These are phyloP conservation scores for Cantharis rufa DNA, from an alignment of 2,888 invertebrate genomes.

Conservation along the genomic window DNA sequence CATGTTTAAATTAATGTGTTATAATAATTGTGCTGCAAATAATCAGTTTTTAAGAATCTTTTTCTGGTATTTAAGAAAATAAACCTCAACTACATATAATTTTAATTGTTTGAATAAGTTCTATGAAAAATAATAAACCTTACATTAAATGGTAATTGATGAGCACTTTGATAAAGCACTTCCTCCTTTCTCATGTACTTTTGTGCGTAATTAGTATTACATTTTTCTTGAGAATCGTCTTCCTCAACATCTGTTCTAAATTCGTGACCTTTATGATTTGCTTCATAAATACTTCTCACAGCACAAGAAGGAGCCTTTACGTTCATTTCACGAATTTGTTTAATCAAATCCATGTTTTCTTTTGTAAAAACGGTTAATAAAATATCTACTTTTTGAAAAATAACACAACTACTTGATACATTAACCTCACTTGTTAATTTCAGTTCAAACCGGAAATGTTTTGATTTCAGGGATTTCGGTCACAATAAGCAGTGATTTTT, in stretches of 20 bases:
- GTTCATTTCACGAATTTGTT: neutral
- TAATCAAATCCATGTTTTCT: neutral
- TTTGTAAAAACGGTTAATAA: neutral
- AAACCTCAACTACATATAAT: too few species aligned
- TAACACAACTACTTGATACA: too few species aligned
- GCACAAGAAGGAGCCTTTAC: neutral
- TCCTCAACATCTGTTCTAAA: neutral
- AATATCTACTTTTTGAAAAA: too few species aligned
- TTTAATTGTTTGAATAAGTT: neutral
- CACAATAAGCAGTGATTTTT: too few species aligned
- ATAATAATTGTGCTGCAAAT: too few species aligned
- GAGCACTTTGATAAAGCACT: neutral
- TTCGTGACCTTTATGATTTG: neutral
- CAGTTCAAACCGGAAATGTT: too few species aligned
- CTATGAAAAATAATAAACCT: neutral
- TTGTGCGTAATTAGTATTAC: neutral
- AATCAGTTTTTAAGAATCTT: too few species aligned
- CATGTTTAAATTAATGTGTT: too few species aligned
- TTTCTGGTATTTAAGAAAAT: too few species aligned
- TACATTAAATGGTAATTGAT: neutral
- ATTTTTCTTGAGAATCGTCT: neutral
- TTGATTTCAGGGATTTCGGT: too few species aligned
- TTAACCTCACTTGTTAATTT: too few species aligned
- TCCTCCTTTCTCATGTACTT: neutral
- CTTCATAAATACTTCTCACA: neutral